phyloP scores from a whole-genome alignment of 1,140 invertebrate species.

The Heliconius hewitsoni region DNA sequence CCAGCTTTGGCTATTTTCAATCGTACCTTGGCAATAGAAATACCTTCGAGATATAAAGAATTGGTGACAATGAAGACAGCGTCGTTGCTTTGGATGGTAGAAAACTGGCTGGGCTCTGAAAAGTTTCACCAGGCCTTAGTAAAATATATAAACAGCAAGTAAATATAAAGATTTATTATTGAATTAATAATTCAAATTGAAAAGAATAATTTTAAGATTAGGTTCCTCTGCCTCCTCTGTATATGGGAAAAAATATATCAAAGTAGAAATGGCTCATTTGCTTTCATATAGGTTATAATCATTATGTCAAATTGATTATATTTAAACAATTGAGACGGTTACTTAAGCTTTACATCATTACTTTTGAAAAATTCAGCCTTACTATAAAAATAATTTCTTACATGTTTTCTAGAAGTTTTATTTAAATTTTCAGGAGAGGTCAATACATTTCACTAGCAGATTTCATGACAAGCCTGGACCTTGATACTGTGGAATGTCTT shows the following conservation, averaged over 20 bases:
- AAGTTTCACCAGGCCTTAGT: constrained; percentile 67
- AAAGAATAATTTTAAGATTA: too few relatives aligned
- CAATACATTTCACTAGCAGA: constrained; percentile 62
- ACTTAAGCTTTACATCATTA: too few relatives aligned
- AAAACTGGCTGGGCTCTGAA: constrained; percentile 67
- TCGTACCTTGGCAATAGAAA: constrained; percentile 58
- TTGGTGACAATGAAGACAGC: constrained; percentile 71
- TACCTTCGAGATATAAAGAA: constrained; percentile 59
- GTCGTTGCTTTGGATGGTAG: constrained; percentile 72
- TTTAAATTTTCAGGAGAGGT: constrained; percentile 54
- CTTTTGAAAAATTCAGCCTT: too few relatives aligned
- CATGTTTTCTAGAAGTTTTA: too few relatives aligned
- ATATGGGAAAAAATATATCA: too few relatives aligned
- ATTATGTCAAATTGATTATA: too few relatives aligned
- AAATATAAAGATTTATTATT: not conserved
- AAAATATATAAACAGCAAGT: constrained; percentile 69
- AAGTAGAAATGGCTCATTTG: too few relatives aligned
- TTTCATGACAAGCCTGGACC: constrained; percentile 59
- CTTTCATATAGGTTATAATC: too few relatives aligned
- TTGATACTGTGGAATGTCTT: constrained; percentile 64
- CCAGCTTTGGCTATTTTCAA: constrained; percentile 64
- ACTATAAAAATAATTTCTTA: too few relatives aligned
- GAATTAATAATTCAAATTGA: too few relatives aligned
- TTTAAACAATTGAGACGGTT: too few relatives aligned
- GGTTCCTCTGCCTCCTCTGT: too few relatives aligned